Evolutionary conservation across 2,113 vertebrate genomes (phyloP).

Genomic region (Danionella cerebrum): DNA sequence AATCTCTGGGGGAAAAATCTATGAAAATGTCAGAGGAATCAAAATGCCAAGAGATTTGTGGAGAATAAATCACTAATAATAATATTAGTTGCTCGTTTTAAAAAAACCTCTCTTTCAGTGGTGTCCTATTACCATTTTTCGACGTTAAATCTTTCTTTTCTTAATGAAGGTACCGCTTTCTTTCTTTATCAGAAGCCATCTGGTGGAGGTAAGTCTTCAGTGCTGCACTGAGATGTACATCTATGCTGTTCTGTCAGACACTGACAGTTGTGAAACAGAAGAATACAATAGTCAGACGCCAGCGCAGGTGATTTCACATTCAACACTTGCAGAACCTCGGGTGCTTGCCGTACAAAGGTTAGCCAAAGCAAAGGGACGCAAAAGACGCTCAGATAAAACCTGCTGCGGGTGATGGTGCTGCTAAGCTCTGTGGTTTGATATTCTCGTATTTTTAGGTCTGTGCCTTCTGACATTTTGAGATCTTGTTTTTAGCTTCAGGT

Average conservation of each 20-base stretch:
- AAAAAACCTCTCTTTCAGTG: background rate
- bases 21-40: slow-evolving; percentile 86
- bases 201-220: slow-evolving; percentile 55
- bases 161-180: slow-evolving; percentile 67
- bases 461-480: slow-evolving; percentile 17
- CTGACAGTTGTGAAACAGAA: slow-evolving; percentile 4
- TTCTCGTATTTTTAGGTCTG: slow-evolving; percentile 22
- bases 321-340: background rate
- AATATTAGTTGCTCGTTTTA: slow-evolving; percentile 59
- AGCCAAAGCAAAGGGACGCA: slow-evolving; percentile 22
- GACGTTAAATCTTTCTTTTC: slow-evolving; percentile 41
- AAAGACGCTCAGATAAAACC: slow-evolving; percentile 2
- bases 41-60: slow-evolving; percentile 77
- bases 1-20: slow-evolving; percentile 64
- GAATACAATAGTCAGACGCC: slow-evolving; percentile 7
- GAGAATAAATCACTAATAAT: slow-evolving; percentile 52
- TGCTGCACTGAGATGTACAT: slow-evolving; percentile 1
- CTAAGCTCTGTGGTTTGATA: slow-evolving; percentile 8
- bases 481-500: slow-evolving; percentile 12
- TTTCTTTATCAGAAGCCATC: slow-evolving; percentile 67
- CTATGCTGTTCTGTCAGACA: slow-evolving; percentile 6
- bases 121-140: background rate
- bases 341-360: slow-evolving; percentile 13
- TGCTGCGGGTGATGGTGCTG: background rate
- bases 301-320: slow-evolving; percentile 2